Percentiles rank a stretch among this genome's conserved stretches.
Conservation (phyloP, 2,888 invertebrate species). For the Papilio demoleus region DNA sequence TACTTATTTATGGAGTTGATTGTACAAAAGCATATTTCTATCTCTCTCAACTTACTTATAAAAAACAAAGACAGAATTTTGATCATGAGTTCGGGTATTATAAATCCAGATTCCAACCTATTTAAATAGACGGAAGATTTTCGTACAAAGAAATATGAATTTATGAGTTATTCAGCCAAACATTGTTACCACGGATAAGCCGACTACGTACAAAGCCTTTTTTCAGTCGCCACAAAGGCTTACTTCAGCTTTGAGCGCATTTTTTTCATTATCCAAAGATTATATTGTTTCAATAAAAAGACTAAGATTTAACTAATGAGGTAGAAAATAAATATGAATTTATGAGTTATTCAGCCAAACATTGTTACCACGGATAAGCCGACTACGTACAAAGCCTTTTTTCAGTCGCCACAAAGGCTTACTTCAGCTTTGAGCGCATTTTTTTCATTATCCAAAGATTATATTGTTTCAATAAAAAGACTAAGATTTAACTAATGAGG, state of each 20-base stretch:
- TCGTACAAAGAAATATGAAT: slow-evolving; percentile 7
- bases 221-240: slow-evolving; percentile 19
- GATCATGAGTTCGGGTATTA: too few relatives aligned
- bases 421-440: slow-evolving; percentile 24
- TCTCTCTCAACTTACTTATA: too few relatives aligned
- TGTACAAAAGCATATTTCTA: too few relatives aligned
- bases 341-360: slow-evolving; percentile 7
- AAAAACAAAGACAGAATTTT: too few relatives aligned
- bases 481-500: slow-evolving; percentile 16
- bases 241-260: slow-evolving; percentile 24
- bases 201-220: slow-evolving; percentile 17
- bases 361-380: not conserved
- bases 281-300: slow-evolving; percentile 13
- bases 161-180: slow-evolving; percentile 11
- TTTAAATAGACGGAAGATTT: not conserved
- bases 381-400: slow-evolving; percentile 17
- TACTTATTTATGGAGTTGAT: too few relatives aligned
- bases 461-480: slow-evolving; percentile 10
- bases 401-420: slow-evolving; percentile 19
- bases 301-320: slow-evolving; percentile 14
- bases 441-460: slow-evolving; percentile 15
- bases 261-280: slow-evolving; percentile 15
- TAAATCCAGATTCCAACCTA: not conserved
- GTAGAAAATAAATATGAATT: not conserved
- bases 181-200: slow-evolving; percentile 20